phyloP scores from a whole-genome alignment of 1,140 invertebrate species.

The Drosophila bocqueti region DNA sequence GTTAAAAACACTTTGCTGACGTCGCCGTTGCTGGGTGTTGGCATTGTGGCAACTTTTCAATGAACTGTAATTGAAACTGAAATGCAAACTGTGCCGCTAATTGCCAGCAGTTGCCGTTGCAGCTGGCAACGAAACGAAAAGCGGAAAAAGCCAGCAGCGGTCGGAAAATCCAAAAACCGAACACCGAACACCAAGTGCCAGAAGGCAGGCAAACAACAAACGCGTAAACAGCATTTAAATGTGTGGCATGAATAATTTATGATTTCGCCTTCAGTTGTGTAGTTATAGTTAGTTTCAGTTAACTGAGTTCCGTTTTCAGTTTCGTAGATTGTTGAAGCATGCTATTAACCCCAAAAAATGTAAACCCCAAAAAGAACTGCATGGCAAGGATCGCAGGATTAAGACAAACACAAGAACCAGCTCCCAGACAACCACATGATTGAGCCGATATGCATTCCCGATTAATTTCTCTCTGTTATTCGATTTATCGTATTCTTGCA shows the following conservation, averaged over 20 bases:
- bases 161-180: constrained; percentile 12
- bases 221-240: constrained; percentile 69
- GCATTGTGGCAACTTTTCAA: constrained; percentile 77
- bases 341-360: constrained; percentile 28
- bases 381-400: constrained; percentile 43
- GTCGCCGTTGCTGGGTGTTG: constrained; percentile 59
- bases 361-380: constrained; percentile 25
- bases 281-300: constrained; percentile 19
- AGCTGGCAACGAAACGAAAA: constrained; percentile 23
- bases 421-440: constrained; percentile 48
- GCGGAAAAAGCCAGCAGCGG: constrained; percentile 13
- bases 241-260: constrained; percentile 77
- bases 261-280: constrained; percentile 61
- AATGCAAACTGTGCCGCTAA: constrained; percentile 71
- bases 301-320: constrained; percentile 16
- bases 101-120: constrained; percentile 61
- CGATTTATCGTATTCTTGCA: constrained; percentile 83
- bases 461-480: constrained; percentile 78
- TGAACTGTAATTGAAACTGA: constrained; percentile 83
- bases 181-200: constrained; percentile 28
- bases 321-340: constrained; percentile 44
- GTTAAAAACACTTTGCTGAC: constrained; percentile 82
- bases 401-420: constrained; percentile 30
- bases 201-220: constrained; percentile 41
- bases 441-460: constrained; percentile 51